Base-by-base conservation (phyloP, 2,888 invertebrate genomes). In the Erynnis tages region DNA sequence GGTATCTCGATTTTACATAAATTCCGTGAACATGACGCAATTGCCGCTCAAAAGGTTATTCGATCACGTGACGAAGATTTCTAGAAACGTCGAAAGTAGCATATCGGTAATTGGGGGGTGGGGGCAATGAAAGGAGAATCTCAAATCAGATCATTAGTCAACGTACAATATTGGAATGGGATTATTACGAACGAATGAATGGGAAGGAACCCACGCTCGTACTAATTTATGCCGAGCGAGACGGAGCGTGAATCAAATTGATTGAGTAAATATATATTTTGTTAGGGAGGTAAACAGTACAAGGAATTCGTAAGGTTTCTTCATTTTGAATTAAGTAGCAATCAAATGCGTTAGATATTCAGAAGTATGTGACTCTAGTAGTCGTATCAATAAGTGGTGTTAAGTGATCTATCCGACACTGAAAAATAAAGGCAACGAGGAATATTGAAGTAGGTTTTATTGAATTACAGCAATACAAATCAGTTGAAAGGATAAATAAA, bases 11-110 rank as follows among this genome's bases (percentile, higher is more conserved):
- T 21, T 21, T 21, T 3, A 21, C 7, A 7, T 32, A 32, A 6
- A 32, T 14, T 6, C 32, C 13, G 32, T 14, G 6, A 32, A 14
- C 5, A 6, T 32, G 6, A 14, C 32, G 11, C 11, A 4, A 2
- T 13, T 13, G 11, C 14, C 44, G 49, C 46, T 58, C 52, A 60
- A 52, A 57, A 57, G 55, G 29, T 59, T 64, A 64, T 58, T 59
- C 50, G 40, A 40, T 13, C 32, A 55, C 46, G 30, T 43, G 19
- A 27, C 10, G 13, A 11, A 43, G 19, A 30, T 44, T 32, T 44
- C 44, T 32, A 32, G 32, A 44, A 44, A 8, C 44, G 21, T 23
- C 13, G 17, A 44, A 44, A 44, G 21, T 44, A 32, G 21, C 32
- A 8, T 43, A 30, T 29, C 10, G 30, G 43, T 43, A 11, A 43